Conservation (phyloP, 2,797 vertebrate species). For the Myoxocephalus aenaeus region DNA sequence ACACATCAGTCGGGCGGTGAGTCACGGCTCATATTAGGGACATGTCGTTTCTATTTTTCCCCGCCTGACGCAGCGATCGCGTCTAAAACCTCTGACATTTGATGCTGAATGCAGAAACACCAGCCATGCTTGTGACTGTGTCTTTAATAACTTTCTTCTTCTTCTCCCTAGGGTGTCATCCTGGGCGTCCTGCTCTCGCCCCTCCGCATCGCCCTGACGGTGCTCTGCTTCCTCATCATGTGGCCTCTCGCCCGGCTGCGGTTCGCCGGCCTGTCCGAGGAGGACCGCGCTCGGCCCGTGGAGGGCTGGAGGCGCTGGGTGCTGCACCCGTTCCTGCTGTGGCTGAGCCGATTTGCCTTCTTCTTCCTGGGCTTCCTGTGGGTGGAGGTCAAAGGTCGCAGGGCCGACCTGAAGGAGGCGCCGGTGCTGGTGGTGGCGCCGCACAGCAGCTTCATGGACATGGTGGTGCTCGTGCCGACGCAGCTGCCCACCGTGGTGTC, state of each 20-base stretch:
- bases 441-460: slow-evolving; percentile 91
- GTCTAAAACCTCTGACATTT: not conserved
- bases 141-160: not conserved
- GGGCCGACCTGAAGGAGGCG: slow-evolving; percentile 85
- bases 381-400: slow-evolving; percentile 88
- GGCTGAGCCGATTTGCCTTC: slow-evolving; percentile 87
- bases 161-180: slow-evolving; percentile 70
- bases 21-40: no score
- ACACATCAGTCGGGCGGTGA: not conserved
- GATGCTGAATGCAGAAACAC: not conserved
- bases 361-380: slow-evolving; percentile 88
- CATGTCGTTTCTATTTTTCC: no score
- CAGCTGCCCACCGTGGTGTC: slow-evolving; percentile 90
- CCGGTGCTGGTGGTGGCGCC: slow-evolving; percentile 91
- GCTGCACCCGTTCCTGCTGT: slow-evolving; percentile 77
- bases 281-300: slow-evolving; percentile 82
- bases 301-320: slow-evolving; percentile 85
- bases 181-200: slow-evolving; percentile 87
- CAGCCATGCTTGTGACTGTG: not conserved
- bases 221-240: slow-evolving; percentile 85
- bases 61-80: no score
- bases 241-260: slow-evolving; percentile 89
- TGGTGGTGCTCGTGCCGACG: slow-evolving; percentile 83
- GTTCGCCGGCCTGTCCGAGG: slow-evolving; percentile 82
- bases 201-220: slow-evolving; percentile 78